Evolutionary conservation across 1,140 invertebrate species (phyloP), one percentile per base, ranked within the genome.

Genomic region (Eubasilissa regina): DNA sequence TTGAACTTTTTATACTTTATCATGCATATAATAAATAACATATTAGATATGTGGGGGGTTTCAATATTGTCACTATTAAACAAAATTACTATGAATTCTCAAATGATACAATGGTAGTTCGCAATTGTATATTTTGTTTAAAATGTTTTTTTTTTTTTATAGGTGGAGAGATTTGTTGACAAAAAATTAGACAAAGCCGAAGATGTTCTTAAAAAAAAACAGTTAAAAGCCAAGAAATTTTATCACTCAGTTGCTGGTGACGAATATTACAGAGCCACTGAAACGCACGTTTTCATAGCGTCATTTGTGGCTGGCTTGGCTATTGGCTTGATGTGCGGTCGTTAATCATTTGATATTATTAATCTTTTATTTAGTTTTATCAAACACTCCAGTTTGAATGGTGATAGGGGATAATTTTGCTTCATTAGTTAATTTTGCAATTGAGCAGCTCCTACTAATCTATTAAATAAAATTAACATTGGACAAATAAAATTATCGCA

Each of bases 151-250:
- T 60, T 66, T 83, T 87, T 87, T 83, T 92, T 92, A 75, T 87
- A 95, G 94, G 90, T 94, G 75, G 94, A 94, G 85, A 90, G 92
- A 86, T 95, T 89, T 90, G 91, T 95, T 75, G 94, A 95, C 86
- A 92, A 91, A 73, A 95, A 95, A 89, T 76, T 95, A 77, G 93
- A 95, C 84, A 94, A 94, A 88, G 94, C 94, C 72, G 94, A 95
- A 85, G 90, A 92, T 83, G 82, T 93, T 56, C 81, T 95, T 62
- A 94, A 92, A 85, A 91, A 92, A 81, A 93, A 93, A 75, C 89
- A 94, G 87, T 84, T 87, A 19, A 92, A 91, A 83, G 92, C 92
- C 3, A 92, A 92, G 80, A 91, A 91, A 80, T 95, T 94, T 94
- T 95, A 94, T 84, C 88, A 93, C 55, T 90, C 89, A 51, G 85